Base-by-base conservation (phyloP, 1,140 invertebrate species). In the Spodoptera litura region DNA sequence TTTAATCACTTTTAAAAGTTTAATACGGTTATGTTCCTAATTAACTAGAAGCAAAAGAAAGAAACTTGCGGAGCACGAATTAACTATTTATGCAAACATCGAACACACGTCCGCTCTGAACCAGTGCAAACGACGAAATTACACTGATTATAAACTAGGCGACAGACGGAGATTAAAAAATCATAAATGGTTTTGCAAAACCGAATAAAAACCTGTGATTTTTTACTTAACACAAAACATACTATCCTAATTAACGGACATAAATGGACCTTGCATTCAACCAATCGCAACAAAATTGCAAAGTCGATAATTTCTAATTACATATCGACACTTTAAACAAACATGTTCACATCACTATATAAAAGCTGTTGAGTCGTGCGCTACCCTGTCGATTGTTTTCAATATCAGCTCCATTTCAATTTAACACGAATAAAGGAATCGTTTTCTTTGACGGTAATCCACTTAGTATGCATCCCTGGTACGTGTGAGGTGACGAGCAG, bases 321-420 rank as follows among this genome's bases (percentile, higher is more conserved):
- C 58, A 64, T 59, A 73, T 81, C 71, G 78, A 79, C 76, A 78
- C 20, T 75, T 53, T 27, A 20, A 13, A 1, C 31, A 31, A 0
- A 49, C 4, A 13, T 13, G 66, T 10, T 78, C 61, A 25, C 83
- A 79, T 83, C 85, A 64, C 83, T 88, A 81, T 58, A 68, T 80
- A 75, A 79, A 78, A 81, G 71, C 80, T 62, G 72, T 85, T 61
- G 76, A 86, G 83, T 93, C 89, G 91, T 92, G 91, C 91, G 83
- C 89, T 89, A 88, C 87, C 87, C 90, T 85, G 87, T 86, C 91
- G 88, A 93, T 93, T 93, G 92, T 93, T 92, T 93, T 93, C 90
- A 89, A 89, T 91, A 93, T 91, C 87, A 86, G 82, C 83, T 89
- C 52, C 89, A 91, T 92, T 91, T 91, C 87, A 87, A 91, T 92